These are phyloP conservation scores for Pangasius djambal DNA, from an alignment of 2,797 vertebrate genomes.

Conservation along the genomic window DNA sequence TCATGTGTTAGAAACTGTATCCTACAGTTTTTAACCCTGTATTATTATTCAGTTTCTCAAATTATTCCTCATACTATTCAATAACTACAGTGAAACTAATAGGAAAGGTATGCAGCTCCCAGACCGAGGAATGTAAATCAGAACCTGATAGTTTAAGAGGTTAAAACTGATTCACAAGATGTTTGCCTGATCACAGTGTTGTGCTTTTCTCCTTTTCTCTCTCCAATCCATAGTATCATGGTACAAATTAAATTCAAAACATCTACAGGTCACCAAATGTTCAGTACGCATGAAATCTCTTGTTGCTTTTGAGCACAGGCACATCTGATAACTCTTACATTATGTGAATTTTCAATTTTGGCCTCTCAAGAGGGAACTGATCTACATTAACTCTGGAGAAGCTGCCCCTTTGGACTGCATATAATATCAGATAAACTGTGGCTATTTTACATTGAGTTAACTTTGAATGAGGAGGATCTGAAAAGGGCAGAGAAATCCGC, in stretches of 20 bases:
- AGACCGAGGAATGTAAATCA: background rate
- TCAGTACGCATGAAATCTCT: background rate
- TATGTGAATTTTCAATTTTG: background rate
- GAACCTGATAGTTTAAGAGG: background rate
- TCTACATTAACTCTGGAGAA: background rate
- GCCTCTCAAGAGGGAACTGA: background rate
- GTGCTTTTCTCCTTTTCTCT: background rate
- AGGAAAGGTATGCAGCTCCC: background rate
- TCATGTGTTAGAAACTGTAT: background rate
- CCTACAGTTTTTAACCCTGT: background rate
- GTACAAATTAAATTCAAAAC: background rate
- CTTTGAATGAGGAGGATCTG: background rate
- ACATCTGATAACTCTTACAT: background rate
- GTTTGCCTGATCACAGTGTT: background rate
- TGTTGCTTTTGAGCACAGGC: background rate
- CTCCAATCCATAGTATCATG: background rate
- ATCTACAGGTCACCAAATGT: background rate
- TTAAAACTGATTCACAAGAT: background rate
- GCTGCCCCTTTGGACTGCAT: background rate
- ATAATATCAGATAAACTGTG: background rate
- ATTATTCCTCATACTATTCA: background rate
- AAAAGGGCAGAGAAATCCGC: slow-evolving; percentile 17
- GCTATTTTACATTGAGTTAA: background rate
- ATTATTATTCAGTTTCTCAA: background rate
- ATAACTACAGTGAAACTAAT: background rate